A percentile compares a stretch with the other conserved stretches of the same genome.
phyloP scores from a whole-genome alignment of 2,797 vertebrate genomes.

The Hydrophis major region DNA sequence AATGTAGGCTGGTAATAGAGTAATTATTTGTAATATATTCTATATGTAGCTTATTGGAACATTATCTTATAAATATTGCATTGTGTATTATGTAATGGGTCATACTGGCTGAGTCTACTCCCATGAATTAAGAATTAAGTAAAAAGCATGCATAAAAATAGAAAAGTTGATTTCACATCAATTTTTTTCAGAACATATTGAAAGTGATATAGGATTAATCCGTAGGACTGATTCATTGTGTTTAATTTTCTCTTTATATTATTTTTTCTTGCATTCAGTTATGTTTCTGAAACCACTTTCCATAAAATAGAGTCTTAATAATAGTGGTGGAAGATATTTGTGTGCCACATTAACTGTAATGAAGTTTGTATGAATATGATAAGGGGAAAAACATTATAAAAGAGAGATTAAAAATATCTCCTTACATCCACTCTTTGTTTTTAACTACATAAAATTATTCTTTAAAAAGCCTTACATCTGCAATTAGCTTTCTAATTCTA shows the following conservation, averaged over 20 bases:
- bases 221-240: constrained; percentile 54
- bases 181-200: constrained; percentile 43
- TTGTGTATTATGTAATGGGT: neutral
- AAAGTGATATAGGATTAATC: constrained; percentile 37
- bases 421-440: neutral
- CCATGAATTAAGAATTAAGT: constrained; percentile 42
- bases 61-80: constrained; percentile 27
- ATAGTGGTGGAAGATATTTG: constrained; percentile 46
- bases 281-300: constrained; percentile 45
- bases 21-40: constrained; percentile 29
- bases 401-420: neutral
- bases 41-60: neutral
- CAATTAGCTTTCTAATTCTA: neutral
- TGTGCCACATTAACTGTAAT: constrained; percentile 41
- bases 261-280: constrained; percentile 55
- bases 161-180: constrained; percentile 34
- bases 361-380: constrained; percentile 35
- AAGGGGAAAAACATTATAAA: neutral
- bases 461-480: neutral
- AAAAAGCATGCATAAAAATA: constrained; percentile 11
- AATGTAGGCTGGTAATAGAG: neutral
- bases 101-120: neutral
- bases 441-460: neutral
- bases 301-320: constrained; percentile 44
- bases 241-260: constrained; percentile 49